phyloP scores from a whole-genome alignment of 2,797 vertebrate genomes.

The Chaetophractus vellerosus region DNA sequence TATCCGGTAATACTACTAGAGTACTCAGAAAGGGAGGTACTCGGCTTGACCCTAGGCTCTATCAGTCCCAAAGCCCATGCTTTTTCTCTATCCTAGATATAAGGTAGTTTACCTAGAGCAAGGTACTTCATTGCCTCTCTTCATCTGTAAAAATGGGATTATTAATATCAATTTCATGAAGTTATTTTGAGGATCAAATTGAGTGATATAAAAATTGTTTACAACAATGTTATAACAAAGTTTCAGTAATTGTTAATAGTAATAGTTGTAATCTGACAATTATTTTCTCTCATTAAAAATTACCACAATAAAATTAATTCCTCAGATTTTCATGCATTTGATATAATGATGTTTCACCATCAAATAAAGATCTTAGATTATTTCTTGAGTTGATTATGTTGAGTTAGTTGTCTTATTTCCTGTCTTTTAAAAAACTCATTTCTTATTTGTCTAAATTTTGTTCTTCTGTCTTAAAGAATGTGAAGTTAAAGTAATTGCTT shows the following conservation, averaged over 20 bases:
- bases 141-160: not conserved
- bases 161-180: constrained; percentile 21
- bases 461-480: constrained; percentile 6
- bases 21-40: not conserved
- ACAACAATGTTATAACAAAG: not conserved
- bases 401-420: not conserved
- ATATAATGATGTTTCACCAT: constrained; percentile 26
- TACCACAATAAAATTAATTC: constrained; percentile 30
- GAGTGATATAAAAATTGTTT: constrained; percentile 46
- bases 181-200: constrained; percentile 36
- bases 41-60: not conserved
- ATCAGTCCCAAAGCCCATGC: not conserved
- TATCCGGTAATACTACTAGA: not conserved
- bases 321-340: constrained; percentile 57
- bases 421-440: not conserved
- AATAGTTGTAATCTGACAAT: not conserved
- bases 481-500: constrained; percentile 24
- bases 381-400: constrained; percentile 61
- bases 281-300: constrained; percentile 41
- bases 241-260: not conserved
- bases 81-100: not conserved
- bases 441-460: not conserved
- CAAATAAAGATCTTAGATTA: constrained; percentile 3
- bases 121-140: not conserved
- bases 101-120: not conserved